Conservation (phyloP, 2,888 invertebrate genomes). For the Lucinisca nassula region DNA sequence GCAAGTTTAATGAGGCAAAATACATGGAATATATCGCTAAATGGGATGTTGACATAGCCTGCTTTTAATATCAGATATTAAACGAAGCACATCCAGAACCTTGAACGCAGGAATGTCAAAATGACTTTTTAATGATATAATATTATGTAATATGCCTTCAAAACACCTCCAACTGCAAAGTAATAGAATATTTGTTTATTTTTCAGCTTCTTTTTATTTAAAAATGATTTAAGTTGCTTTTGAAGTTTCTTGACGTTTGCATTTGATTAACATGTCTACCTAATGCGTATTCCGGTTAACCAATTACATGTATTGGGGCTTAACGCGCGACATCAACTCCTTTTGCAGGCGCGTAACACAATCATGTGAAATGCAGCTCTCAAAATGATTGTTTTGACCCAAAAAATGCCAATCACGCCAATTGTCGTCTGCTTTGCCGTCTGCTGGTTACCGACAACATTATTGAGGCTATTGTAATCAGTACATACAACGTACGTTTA, state of each 20-base stretch:
- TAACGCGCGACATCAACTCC: too few relatives aligned
- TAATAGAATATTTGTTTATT: background rate
- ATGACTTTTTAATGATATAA: background rate
- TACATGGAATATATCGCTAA: background rate
- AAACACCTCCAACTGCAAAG: background rate
- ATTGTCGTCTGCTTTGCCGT: too few relatives aligned
- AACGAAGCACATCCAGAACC: background rate
- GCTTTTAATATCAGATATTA: background rate
- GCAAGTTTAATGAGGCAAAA: background rate
- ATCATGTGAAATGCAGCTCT: too few relatives aligned
- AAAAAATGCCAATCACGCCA: too few relatives aligned
- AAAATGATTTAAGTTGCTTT: background rate
- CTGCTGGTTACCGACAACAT: too few relatives aligned
- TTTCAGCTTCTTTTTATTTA: background rate
- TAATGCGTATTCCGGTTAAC: background rate
- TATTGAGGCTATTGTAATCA: too few relatives aligned
- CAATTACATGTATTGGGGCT: too few relatives aligned
- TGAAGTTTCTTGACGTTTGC: background rate
- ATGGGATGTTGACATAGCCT: background rate
- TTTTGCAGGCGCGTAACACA: too few relatives aligned
- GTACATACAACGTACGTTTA: too few relatives aligned
- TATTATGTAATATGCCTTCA: constrained; percentile 11
- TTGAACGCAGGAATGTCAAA: background rate
- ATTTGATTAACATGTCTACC: background rate
- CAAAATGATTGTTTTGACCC: too few relatives aligned